Conservation (phyloP, 2,797 vertebrate species). For the Epinephelus malabaricus region DNA sequence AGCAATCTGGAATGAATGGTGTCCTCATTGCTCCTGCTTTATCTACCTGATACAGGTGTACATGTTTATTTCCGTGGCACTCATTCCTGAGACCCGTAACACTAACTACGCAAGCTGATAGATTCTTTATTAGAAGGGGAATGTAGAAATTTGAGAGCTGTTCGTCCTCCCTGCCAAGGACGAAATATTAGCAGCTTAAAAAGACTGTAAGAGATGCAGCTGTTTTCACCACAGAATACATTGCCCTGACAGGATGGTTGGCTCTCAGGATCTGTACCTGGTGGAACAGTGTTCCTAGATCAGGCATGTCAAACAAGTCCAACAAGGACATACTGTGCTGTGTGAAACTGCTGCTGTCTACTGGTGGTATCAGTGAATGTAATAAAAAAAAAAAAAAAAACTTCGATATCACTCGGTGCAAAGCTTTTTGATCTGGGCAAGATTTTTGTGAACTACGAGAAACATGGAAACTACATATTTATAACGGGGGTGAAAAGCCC, state of each 20-base stretch:
- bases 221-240: not conserved
- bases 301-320: constrained; percentile 1
- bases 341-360: not conserved
- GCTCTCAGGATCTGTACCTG: not conserved
- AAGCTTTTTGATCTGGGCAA: constrained; percentile 9
- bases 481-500: constrained; percentile 12
- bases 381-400: not conserved
- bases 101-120: not conserved
- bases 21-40: no score
- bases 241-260: not conserved
- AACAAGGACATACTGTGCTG: not conserved
- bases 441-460: not conserved
- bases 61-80: no score
- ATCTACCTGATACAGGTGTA: no score
- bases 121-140: not conserved
- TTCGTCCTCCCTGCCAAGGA: not conserved
- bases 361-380: not conserved
- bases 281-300: not conserved
- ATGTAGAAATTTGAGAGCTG: not conserved
- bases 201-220: no score
- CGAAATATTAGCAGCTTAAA: not conserved
- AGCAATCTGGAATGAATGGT: no score
- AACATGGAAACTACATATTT: constrained; percentile 12
- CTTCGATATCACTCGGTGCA: no score
- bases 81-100: no score